These are phyloP conservation scores for Styela plicata DNA, from an alignment of 23 tunicate species.

Conservation along the genomic window DNA sequence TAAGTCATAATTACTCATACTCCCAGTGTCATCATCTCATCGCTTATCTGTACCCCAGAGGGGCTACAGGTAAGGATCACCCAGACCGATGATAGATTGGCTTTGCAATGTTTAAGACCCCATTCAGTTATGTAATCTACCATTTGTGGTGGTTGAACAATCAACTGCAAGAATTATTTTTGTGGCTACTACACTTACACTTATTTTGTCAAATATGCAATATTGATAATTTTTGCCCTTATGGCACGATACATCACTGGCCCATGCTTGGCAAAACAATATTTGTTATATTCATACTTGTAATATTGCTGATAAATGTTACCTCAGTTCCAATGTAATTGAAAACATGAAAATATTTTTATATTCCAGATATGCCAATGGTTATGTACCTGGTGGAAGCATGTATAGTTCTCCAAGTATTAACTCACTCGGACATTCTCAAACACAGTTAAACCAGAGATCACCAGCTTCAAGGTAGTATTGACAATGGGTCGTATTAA, in stretches of 20 bases:
- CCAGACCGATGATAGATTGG: neutral
- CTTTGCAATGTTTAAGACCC: neutral
- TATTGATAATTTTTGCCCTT: too few species aligned
- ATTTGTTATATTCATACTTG: too few species aligned
- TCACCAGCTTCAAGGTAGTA: conserved; percentile 81
- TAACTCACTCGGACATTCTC: conserved; percentile 78
- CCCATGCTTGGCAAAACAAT: too few species aligned
- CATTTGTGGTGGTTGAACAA: neutral
- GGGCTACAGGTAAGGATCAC: neutral
- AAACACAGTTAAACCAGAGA: conserved; percentile 47
- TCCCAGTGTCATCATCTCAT: neutral
- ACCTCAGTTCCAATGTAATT: too few species aligned
- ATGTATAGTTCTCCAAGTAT: conserved; percentile 89
- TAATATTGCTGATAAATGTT: too few species aligned
- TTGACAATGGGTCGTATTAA: too few species aligned
- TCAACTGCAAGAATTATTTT: too few species aligned
- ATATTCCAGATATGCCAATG: conserved; percentile 53
- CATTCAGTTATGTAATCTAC: neutral
- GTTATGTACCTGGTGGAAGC: conserved; percentile 68
- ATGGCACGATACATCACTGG: too few species aligned
- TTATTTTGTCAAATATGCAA: too few species aligned
- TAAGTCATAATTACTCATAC: neutral
- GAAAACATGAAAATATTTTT: too few species aligned
- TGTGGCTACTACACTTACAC: too few species aligned
- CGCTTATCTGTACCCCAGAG: neutral